Percentiles rank a stretch among this genome's conserved stretches.
phyloP scores from a whole-genome alignment of 2,797 vertebrate genomes.

The Linurgus olivaceus region DNA sequence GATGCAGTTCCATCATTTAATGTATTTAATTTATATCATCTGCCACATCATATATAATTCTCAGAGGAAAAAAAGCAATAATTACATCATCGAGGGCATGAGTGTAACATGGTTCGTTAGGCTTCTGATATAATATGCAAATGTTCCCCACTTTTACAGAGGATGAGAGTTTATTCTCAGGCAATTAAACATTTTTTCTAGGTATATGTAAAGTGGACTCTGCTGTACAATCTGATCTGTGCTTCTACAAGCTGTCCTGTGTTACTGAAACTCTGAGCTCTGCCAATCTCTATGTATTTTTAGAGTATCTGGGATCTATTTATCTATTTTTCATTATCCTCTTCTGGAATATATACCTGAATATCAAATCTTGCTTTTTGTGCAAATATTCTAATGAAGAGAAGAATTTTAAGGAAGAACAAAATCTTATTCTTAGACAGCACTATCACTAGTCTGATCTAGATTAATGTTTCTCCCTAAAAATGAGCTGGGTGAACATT shows the following conservation, averaged over 20 bases:
- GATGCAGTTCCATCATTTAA: background rate
- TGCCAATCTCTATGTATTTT: background rate
- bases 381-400: background rate
- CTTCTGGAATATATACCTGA: background rate
- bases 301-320: background rate
- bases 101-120: conserved; percentile 4
- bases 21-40: conserved; percentile 1
- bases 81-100: background rate
- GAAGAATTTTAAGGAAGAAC: background rate
- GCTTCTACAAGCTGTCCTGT: background rate
- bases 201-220: background rate
- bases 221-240: background rate
- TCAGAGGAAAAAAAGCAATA: background rate
- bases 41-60: background rate
- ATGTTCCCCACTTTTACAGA: background rate
- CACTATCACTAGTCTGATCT: background rate
- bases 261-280: background rate
- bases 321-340: background rate
- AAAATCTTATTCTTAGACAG: background rate
- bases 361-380: background rate
- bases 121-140: background rate
- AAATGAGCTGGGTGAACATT: background rate
- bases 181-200: background rate
- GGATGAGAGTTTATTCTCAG: background rate
- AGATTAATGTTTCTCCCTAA: background rate